Conservation (phyloP, 2,888 invertebrate genomes). For the Lypha dubia region DNA sequence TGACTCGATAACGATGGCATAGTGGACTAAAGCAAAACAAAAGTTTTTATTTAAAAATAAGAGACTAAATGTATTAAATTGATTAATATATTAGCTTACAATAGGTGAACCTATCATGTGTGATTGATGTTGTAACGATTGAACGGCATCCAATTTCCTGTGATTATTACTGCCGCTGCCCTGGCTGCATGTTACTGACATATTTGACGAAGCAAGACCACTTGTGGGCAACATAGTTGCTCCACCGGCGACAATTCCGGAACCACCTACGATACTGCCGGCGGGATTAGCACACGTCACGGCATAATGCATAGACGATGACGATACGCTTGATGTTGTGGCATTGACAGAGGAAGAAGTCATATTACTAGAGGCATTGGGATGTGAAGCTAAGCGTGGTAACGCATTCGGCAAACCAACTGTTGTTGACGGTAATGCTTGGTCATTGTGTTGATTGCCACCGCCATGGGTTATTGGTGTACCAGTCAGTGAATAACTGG, state of each 20-base stretch:
- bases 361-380: slow-evolving; percentile 77
- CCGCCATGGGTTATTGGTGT: slow-evolving; percentile 81
- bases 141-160: slow-evolving; percentile 73
- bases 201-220: slow-evolving; percentile 77
- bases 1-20: slow-evolving; percentile 78
- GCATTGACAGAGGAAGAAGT: slow-evolving; percentile 73
- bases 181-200: slow-evolving; percentile 73
- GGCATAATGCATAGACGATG: slow-evolving; percentile 78
- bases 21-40: slow-evolving; percentile 74
- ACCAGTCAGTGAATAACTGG: slow-evolving; percentile 85
- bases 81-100: slow-evolving; percentile 72
- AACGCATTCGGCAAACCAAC: slow-evolving; percentile 84
- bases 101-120: slow-evolving; percentile 74
- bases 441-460: slow-evolving; percentile 75
- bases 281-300: slow-evolving; percentile 72
- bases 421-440: slow-evolving; percentile 76
- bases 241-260: slow-evolving; percentile 77
- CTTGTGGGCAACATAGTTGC: slow-evolving; percentile 80
- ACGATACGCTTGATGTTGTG: slow-evolving; percentile 69
- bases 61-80: too few species aligned
- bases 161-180: slow-evolving; percentile 76
- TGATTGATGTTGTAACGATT: slow-evolving; percentile 74
- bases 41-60: not conserved
- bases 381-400: slow-evolving; percentile 84
- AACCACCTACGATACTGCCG: slow-evolving; percentile 63